Base-by-base conservation (phyloP, 1,140 invertebrate genomes). In the Papilio machaon region DNA sequence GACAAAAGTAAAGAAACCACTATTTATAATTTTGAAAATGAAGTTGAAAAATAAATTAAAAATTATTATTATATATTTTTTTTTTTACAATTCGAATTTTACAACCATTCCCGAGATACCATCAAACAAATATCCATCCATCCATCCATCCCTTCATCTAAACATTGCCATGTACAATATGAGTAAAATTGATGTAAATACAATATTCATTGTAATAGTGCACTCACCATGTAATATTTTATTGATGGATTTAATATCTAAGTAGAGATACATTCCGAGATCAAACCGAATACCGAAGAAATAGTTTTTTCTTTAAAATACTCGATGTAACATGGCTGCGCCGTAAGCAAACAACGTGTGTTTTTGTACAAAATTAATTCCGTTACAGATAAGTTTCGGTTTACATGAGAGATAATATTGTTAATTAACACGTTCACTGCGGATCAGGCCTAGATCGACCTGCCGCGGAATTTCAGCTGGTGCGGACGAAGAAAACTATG, bases 281-380 rank as follows among this genome's bases (percentile, higher is more conserved):
- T 15, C 6, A 30, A 64, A 64, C 19, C 43, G 19, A 49, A 75
- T 11, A 60, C 76, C 19, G 13, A 78, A 64, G 76, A 46, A 64
- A 76, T 49, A 49, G 17, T 64, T 78, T 78, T 78, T 78, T 54
- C 76, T 46, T 60, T 30, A 64, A 64, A 58, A 64, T 47, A 64
- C 17, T 11, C 76, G 23, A 19, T 77, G 75, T 77, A 77, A 78
- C 76, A 60, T 60, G 76, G 35, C 35, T 60, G 76, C 76, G 35
- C 76, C 76, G 58, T 78, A 43, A 64, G 76, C 54, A 43, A 43
- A 35, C 30, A 78, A 43, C 35, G 54, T 78, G 76, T 19, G 76
- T 38, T 78, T 64, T 60, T 60, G 76, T 30, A 78, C 54, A 78
- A 78, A 78, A 78, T 78, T 54, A 78, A 78, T 78, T 78, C 58